Evolutionary conservation across 1,140 invertebrate species (phyloP), one percentile per base, ranked within the genome.

Genomic region (Zaprionus capensis): DNA sequence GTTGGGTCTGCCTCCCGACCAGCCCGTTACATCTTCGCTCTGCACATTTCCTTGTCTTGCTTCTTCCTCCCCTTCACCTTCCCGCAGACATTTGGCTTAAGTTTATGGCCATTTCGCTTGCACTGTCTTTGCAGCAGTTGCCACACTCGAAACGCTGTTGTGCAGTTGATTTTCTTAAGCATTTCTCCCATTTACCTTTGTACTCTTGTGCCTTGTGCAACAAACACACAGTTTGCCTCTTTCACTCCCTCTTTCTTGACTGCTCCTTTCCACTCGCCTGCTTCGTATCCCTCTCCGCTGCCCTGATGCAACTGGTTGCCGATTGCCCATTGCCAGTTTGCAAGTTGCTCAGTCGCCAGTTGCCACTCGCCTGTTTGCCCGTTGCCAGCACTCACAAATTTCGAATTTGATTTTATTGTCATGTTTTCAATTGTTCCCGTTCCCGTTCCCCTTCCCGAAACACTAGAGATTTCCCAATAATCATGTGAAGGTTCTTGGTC

Each of bases 371-470:
- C 22, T 36, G 71, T 59, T 57, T 56, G n/a, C 49, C 36, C 22
- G 44, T 73, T 17, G 51, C 31, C 15, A 61, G 58, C 31, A 63
- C 76, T 85, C 81, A 65, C 72, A 90, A 90, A 84, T 88, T 90
- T 90, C 79, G 55, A 90, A 90, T 90, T 90, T 90, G 79, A 90
- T 91, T 90, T 85, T 90, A 90, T 90, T 90, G 79, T 85, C 85
- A 90, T 85, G 79, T 82, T 90, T 82, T 82, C 85, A 90, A 85
- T 90, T 90, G 85, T 90, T 90, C 81, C 77, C 68, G 57, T 55
- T 46, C 28, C n/a, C 26, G 5, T 75, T 46, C 28, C n/a, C 28
- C 1, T 75, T 46, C 36, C 14, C 36, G 36, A 90, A 90, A 90
- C 78, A 77, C 85, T 71, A 46, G 69, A 84, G 85, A 90, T 79